These are phyloP conservation scores for Lysandra bellargus DNA, from an alignment of 2,888 invertebrate species.

Conservation along the genomic window DNA sequence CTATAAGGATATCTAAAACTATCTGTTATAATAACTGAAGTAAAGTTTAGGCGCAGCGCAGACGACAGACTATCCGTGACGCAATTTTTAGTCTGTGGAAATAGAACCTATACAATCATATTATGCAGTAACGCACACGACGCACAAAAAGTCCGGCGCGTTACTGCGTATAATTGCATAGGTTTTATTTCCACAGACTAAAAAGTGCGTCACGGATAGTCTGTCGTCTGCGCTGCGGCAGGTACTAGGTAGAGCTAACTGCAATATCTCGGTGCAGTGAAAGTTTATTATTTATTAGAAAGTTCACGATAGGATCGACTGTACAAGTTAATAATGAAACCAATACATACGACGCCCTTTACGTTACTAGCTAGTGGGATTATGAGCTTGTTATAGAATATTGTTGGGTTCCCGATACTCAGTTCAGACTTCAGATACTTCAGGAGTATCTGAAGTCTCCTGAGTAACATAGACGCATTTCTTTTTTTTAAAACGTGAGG, in stretches of 20 bases:
- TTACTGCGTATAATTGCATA: too few species aligned
- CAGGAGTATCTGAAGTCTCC: too few species aligned
- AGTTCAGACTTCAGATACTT: background rate
- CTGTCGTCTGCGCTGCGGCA: background rate
- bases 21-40: background rate
- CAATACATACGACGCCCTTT: constrained; percentile 1
- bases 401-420: background rate
- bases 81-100: too few species aligned
- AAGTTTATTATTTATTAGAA: background rate
- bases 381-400: background rate
- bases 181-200: too few species aligned
- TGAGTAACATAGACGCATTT: too few species aligned
- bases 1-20: too few species aligned
- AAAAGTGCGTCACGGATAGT: too few species aligned
- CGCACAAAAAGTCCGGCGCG: too few species aligned
- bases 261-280: background rate
- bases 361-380: background rate
- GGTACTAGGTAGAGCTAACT: background rate
- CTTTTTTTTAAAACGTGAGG: too few species aligned
- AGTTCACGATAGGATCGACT: background rate
- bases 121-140: too few species aligned
- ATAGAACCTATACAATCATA: too few species aligned
- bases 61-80: too few species aligned
- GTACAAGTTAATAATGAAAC: background rate
- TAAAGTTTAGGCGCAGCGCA: background rate